Evolutionary conservation across 2,888 invertebrate species (phyloP).

Genomic region (Ornithoptera priamus): DNA sequence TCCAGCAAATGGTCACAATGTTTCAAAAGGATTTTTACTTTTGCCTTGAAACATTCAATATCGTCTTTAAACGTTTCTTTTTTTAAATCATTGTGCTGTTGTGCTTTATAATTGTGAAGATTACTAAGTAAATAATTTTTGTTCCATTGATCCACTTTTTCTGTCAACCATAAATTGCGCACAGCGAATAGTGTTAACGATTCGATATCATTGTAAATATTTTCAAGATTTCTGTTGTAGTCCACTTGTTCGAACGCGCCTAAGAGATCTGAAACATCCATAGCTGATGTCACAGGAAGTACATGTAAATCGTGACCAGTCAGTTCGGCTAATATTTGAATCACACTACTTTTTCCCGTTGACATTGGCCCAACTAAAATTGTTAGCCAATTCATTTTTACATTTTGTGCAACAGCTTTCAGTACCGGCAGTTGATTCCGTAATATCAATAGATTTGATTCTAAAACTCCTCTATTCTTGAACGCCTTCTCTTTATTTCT

Average conservation of each 20-base stretch:
- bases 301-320: slow-evolving; percentile 86
- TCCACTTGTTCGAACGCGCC: slow-evolving; percentile 98
- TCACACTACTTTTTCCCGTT: slow-evolving; percentile 89
- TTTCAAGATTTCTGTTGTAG: slow-evolving; percentile 86
- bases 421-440: slow-evolving; percentile 83
- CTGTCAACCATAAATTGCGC: slow-evolving; percentile 64
- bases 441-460: slow-evolving; percentile 69
- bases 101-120: slow-evolving; percentile 52
- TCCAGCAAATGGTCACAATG: slow-evolving; percentile 53
- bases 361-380: slow-evolving; percentile 91
- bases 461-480: slow-evolving; percentile 55
- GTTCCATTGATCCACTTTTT: slow-evolving; percentile 46
- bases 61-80: slow-evolving; percentile 43
- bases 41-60: slow-evolving; percentile 52
- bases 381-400: slow-evolving; percentile 95
- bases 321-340: slow-evolving; percentile 87
- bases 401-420: slow-evolving; percentile 90
- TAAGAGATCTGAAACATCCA: slow-evolving; percentile 96
- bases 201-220: slow-evolving; percentile 81
- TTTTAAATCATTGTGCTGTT: slow-evolving; percentile 40
- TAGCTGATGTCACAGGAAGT: slow-evolving; percentile 92
- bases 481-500: slow-evolving; percentile 65
- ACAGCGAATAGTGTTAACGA: slow-evolving; percentile 73
- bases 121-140: slow-evolving; percentile 53
- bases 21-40: slow-evolving; percentile 50